Percentiles rank a stretch among this genome's conserved stretches.
Evolutionary conservation across 2,113 vertebrate species (phyloP).

Genomic region (Choloepus hoffmanni): DNA sequence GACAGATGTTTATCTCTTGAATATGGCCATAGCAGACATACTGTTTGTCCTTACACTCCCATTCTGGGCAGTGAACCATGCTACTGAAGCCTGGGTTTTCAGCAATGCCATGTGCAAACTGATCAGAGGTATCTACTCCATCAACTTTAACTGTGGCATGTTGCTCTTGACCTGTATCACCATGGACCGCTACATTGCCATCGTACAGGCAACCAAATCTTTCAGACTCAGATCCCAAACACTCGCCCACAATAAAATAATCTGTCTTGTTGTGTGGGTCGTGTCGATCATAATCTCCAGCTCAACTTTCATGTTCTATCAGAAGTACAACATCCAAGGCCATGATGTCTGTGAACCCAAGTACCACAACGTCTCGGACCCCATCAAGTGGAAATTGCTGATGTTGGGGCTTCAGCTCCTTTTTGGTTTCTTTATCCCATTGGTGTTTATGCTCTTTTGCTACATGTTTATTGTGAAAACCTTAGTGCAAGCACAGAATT

Average conservation of each 20-base stretch:
- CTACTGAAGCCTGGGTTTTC: constrained; percentile 87
- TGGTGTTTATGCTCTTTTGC: constrained; percentile 92
- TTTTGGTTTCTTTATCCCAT: constrained; percentile 92
- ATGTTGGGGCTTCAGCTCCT: constrained; percentile 88
- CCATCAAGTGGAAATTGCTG: constrained; percentile 83
- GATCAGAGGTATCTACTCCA: constrained; percentile 89
- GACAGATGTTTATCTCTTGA: constrained; percentile 94
- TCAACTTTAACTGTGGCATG: constrained; percentile 96
- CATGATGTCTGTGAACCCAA: constrained; percentile 86
- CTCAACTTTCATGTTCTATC: constrained; percentile 88
- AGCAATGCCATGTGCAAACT: constrained; percentile 90
- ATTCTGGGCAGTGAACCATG: constrained; percentile 90
- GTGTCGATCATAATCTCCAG: constrained; percentile 88
- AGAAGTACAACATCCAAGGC: constrained; percentile 66
- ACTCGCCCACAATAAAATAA: constrained; percentile 83
- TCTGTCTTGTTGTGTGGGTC: constrained; percentile 90
- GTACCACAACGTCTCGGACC: constrained; percentile 66
- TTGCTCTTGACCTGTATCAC: constrained; percentile 94
- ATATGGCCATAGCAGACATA: constrained; percentile 94
- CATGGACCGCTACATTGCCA: constrained; percentile 93
- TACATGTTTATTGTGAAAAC: constrained; percentile 90
- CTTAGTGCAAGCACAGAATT: constrained; percentile 90
- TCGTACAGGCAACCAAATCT: constrained; percentile 93
- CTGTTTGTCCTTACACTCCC: constrained; percentile 93
- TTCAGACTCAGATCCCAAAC: constrained; percentile 89